Conservation (phyloP, 1,140 invertebrate genomes). For the Pentalonia nigronervosa region DNA sequence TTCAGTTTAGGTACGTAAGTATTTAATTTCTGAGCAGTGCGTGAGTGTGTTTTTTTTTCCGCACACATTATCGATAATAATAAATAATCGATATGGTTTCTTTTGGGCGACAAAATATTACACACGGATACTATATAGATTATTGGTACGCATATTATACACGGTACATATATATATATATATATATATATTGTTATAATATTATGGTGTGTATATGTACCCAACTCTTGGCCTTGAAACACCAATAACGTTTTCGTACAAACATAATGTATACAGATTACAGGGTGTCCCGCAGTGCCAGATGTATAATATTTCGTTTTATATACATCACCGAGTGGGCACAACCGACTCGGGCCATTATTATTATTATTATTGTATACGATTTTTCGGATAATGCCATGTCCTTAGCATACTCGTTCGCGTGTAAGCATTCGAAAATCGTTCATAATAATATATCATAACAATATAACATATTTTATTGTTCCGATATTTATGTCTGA, state of each 20-base stretch:
- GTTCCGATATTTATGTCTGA: no score
- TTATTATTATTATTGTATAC: background rate
- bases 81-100: background rate
- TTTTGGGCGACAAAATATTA: background rate
- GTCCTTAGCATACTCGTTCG: background rate
- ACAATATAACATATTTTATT: background rate
- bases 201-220: background rate
- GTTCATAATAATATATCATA: background rate
- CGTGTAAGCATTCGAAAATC: background rate
- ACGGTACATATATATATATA: background rate
- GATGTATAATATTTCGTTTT: background rate
- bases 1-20: no score
- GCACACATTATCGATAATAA: background rate
- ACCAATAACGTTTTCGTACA: slow-evolving; percentile 12
- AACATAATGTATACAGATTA: slow-evolving; percentile 21
- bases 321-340: background rate
- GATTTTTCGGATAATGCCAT: background rate
- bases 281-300: background rate
- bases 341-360: background rate
- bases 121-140: background rate
- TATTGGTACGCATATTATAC: no score
- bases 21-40: no score
- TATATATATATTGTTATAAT: no score
- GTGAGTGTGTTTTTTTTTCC: background rate
- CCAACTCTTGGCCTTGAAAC: background rate